These are phyloP conservation scores for Dexiosoma caninum DNA, from an alignment of 2,888 invertebrate genomes.

Conservation along the genomic window DNA sequence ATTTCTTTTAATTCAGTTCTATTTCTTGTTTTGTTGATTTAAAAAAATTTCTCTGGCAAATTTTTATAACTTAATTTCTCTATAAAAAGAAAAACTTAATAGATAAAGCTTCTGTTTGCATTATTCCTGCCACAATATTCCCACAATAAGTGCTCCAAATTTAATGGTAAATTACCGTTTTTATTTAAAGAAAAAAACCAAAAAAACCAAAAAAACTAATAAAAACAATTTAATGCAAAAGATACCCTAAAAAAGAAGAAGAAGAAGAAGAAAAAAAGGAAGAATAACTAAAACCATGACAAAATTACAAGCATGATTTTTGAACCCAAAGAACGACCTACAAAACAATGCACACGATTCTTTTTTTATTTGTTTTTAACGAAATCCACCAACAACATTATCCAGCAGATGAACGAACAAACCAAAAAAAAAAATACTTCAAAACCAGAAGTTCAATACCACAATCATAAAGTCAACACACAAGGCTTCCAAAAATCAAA, in stretches of 20 bases:
- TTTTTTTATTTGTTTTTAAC: conserved; percentile 35
- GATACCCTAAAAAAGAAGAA: neutral
- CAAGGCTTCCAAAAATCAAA: conserved; percentile 46
- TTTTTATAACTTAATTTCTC: conserved; percentile 60
- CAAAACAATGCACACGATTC: conserved; percentile 63
- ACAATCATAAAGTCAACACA: conserved; percentile 62
- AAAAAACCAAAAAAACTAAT: too few relatives aligned
- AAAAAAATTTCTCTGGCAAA: conserved; percentile 30
- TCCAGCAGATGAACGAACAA: too few relatives aligned
- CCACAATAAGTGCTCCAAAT: conserved; percentile 66
- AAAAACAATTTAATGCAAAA: conserved; percentile 9
- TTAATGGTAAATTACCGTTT: conserved; percentile 67
- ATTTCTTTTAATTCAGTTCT: conserved; percentile 19
- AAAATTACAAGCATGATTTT: conserved; percentile 63
- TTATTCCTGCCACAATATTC: conserved; percentile 33
- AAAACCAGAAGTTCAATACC: conserved; percentile 65
- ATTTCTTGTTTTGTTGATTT: neutral
- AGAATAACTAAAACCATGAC: conserved; percentile 43
- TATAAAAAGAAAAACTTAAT: conserved; percentile 23
- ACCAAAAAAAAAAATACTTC: conserved; percentile 33
- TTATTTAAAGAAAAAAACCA: conserved; percentile 21
- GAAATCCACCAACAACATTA: neutral
- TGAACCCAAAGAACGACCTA: conserved; percentile 60
- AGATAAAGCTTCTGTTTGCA: conserved; percentile 28
- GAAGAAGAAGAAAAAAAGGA: neutral